Evolutionary conservation across 2,113 vertebrate genomes (phyloP).

Genomic region (Setophaga kirtlandii): DNA sequence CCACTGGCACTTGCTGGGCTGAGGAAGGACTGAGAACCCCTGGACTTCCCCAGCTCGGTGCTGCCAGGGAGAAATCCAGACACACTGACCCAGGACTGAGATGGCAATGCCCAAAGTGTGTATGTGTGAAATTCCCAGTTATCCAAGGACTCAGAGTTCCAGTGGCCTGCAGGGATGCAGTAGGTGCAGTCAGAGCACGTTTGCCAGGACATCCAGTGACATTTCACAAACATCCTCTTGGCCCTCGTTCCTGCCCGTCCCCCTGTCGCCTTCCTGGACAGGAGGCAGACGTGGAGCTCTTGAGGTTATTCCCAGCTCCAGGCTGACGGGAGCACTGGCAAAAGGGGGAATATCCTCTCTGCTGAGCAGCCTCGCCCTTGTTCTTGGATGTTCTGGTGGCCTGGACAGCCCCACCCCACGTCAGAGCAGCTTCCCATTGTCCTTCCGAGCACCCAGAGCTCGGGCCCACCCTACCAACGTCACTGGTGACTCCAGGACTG

Average conservation of each 20-base stretch:
- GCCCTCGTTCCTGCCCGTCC: constrained; percentile 4
- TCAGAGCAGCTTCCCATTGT: not conserved
- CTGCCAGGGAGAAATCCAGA: not conserved
- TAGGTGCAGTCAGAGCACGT: not conserved
- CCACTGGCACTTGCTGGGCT: not conserved
- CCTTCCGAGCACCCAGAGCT: not conserved
- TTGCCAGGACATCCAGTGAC: constrained; percentile 5
- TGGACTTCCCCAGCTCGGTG: not conserved
- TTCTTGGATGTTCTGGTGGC: not conserved
- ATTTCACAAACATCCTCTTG: constrained; percentile 61
- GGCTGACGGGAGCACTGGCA: not conserved
- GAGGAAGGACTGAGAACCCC: not conserved
- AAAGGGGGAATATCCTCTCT: constrained; percentile 23
- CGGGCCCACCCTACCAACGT: not conserved
- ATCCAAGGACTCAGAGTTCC: not conserved
- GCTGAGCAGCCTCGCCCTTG: not conserved
- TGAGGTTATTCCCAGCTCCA: constrained; percentile 43
- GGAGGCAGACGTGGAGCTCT: not conserved
- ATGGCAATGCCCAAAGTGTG: not conserved
- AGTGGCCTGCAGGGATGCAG: not conserved
- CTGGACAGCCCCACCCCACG: not conserved
- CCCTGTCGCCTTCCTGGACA: constrained; percentile 63
- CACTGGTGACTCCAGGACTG: not conserved
- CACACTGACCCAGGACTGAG: accelerated
- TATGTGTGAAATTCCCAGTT: not conserved